Evolutionary conservation across 2,797 vertebrate genomes (phyloP), one percentile per base, ranked within the genome.

Genomic region (Synanceia verrucosa): DNA sequence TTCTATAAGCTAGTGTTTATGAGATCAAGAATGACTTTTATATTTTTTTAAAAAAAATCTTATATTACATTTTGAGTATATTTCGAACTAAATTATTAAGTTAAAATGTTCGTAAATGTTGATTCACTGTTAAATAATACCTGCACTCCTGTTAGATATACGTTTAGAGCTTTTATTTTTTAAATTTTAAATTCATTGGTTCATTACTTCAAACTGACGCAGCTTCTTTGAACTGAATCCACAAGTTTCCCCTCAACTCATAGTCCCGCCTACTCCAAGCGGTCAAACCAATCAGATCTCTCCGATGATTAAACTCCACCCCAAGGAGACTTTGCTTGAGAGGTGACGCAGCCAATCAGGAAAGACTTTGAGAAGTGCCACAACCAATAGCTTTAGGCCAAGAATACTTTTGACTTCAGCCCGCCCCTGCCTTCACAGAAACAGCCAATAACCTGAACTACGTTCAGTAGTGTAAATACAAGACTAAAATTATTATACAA

Each of bases 381-480:
- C 1, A 46, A 53, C 94, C 86, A 94, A 91, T 92, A 19, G 36
- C 0, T 19, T 85, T 61, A 63, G 70, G 94, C 83, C 94, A 95
- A 94, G 93, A 93, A 82, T 93, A 79, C 90, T 47, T 84, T 29
- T 11, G 12, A 3, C 1, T 50, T 43, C 34, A 39, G 1, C 51
- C 76, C 60, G 26, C 70, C 83, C 28, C n/a, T 16, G 5, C 1
- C 7, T 4, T 19, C n/a, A 46, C 2, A 47, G 48, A 63, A 37
- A 4, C 19, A 53, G 53, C 61, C 50, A 80, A 83, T 69, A n/a
- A n/a, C n/a, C n/a, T n/a, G n/a, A n/a, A n/a, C 67, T 69, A 4
- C 18, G 6, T 4, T 3, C 2, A 21, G 1, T 1, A 8, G 0
- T 3, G 1, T 4, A 33, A 57, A 21, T 29, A 4, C 5, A 11